These are phyloP conservation scores for Melanaphis sacchari DNA, from an alignment of 1,140 invertebrate genomes.

Conservation along the genomic window DNA sequence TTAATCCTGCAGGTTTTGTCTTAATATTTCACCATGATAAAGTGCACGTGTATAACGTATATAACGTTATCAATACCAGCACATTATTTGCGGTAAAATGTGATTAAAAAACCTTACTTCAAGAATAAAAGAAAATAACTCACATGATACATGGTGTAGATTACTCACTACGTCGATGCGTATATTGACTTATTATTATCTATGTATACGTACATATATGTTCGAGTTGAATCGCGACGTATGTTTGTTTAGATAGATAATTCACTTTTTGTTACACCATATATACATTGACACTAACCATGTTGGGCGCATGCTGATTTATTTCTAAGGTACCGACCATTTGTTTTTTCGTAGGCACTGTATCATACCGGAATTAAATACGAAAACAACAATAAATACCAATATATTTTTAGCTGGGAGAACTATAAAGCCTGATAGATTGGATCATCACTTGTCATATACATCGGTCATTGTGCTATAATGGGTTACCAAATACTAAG, in stretches of 20 bases:
- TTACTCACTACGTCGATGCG: not conserved
- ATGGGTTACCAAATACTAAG: no score
- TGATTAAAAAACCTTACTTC: not conserved
- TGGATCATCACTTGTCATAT: no score
- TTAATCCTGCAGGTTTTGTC: not conserved
- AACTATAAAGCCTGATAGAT: no score
- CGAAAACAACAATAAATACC: no score
- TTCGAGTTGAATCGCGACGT: not conserved
- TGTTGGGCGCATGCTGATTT: not conserved
- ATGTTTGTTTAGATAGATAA: not conserved
- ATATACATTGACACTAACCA: not conserved
- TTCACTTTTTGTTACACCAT: not conserved
- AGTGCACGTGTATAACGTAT: not conserved
- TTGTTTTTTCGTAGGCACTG: not conserved
- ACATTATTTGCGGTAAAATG: not conserved
- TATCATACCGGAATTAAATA: not conserved
- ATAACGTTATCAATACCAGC: not conserved
- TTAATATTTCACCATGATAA: not conserved
- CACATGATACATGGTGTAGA: not conserved
- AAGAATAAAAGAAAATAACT: not conserved
- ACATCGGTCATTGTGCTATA: no score
- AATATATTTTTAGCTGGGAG: no score
- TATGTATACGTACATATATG: not conserved
- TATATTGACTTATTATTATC: slow-evolving; percentile 1
- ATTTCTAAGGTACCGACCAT: not conserved